phyloP scores from a whole-genome alignment of 2,888 invertebrate genomes.

The Sepioteuthis lessoniana region DNA sequence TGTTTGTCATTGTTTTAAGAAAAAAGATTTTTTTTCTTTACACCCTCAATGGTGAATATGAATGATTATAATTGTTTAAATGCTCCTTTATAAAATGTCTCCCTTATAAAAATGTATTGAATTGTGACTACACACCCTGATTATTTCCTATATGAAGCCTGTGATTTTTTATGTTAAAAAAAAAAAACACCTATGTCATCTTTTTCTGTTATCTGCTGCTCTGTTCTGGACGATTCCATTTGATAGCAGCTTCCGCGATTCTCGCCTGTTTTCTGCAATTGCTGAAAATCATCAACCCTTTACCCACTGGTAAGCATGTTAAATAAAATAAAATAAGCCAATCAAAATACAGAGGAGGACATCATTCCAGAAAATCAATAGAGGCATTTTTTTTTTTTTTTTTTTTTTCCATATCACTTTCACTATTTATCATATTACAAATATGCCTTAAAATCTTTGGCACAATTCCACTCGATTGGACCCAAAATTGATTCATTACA shows the following conservation, averaged over 20 bases:
- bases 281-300: slow-evolving; percentile 12
- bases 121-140: not conserved
- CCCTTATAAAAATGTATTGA: too few relatives aligned
- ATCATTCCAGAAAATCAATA: not conserved
- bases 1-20: too few relatives aligned
- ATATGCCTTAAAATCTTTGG: not conserved
- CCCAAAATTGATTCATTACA: too few relatives aligned
- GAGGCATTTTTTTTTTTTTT: not conserved
- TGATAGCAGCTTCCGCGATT: not conserved
- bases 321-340: not conserved
- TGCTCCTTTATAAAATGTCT: too few relatives aligned
- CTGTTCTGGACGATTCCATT: not conserved
- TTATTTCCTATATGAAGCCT: not conserved
- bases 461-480: too few relatives aligned
- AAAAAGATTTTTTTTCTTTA: too few relatives aligned
- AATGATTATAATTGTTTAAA: too few relatives aligned
- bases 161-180: not conserved
- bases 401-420: not conserved
- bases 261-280: slow-evolving; percentile 1
- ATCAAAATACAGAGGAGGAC: not conserved
- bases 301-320: not conserved
- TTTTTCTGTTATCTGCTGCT: slow-evolving; percentile 10
- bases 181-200: not conserved
- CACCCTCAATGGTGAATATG: too few relatives aligned
- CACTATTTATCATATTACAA: not conserved